These are phyloP conservation scores for Danio rerio DNA, from an alignment of 2,113 vertebrate genomes.

Conservation along the genomic window DNA sequence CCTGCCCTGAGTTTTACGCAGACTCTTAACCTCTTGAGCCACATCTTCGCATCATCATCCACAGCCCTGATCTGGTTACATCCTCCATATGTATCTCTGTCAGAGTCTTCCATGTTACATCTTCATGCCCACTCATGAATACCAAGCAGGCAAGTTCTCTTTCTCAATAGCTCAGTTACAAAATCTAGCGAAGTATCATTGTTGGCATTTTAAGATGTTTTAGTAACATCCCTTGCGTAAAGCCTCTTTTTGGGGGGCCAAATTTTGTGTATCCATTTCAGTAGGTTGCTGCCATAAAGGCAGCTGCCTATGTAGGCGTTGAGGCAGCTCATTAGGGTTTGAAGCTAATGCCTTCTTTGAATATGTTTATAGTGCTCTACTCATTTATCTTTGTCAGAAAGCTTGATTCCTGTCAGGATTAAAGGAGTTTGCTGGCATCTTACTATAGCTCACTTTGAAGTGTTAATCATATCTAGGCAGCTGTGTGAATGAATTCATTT, in stretches of 20 bases:
- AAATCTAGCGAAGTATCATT: not conserved
- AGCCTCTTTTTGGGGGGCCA: not conserved
- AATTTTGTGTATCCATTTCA: not conserved
- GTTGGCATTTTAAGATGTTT: not conserved
- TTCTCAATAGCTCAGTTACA: not conserved
- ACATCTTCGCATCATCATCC: conserved; percentile 60
- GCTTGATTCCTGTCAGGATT: conserved; percentile 8
- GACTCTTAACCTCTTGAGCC: conserved; percentile 67
- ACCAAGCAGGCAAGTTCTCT: not conserved
- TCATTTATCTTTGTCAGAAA: conserved; percentile 15
- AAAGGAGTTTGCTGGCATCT: not conserved
- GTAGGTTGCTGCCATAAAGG: not conserved
- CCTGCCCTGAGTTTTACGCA: conserved; percentile 49
- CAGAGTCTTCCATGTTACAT: not conserved
- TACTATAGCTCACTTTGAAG: not conserved
- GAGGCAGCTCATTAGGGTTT: not conserved
- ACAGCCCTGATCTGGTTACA: conserved; percentile 47
- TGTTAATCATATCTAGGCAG: not conserved
- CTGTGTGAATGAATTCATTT: not conserved
- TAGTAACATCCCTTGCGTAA: not conserved
- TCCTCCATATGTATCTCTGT: conserved; percentile 40
- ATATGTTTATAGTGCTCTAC: not conserved
- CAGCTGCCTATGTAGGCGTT: not conserved
- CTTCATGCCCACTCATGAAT: not conserved
- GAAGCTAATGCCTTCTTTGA: not conserved